These are phyloP conservation scores for Phalera bucephala DNA, from an alignment of 2,888 invertebrate genomes.

Conservation along the genomic window DNA sequence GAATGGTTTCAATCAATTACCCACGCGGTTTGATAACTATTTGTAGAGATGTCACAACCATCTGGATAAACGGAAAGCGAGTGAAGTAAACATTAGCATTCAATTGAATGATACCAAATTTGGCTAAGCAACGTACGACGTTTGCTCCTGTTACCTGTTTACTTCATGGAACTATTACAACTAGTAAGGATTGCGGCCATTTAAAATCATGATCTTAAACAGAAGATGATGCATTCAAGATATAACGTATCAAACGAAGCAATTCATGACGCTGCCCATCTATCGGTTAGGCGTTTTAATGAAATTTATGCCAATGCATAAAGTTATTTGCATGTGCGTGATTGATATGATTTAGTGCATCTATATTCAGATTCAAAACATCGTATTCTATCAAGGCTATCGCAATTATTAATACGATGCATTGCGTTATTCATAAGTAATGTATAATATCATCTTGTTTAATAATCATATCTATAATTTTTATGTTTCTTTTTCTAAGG, in stretches of 20 bases:
- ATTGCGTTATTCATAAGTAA: too few species aligned
- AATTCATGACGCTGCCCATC: conserved; percentile 21
- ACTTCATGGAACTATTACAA: not conserved
- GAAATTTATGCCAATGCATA: conserved; percentile 33
- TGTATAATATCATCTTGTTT: too few species aligned
- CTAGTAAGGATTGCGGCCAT: not conserved
- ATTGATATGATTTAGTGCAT: conserved; percentile 37
- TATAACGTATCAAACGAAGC: conserved; percentile 10
- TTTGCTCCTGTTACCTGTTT: too few species aligned
- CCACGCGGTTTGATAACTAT: conserved; percentile 16
- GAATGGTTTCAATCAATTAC: conserved; percentile 30
- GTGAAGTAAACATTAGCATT: too few species aligned
- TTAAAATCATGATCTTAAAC: conserved; percentile 1
- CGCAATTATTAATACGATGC: conserved; percentile 24
- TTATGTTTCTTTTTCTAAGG: too few species aligned
- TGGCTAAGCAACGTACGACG: too few species aligned
- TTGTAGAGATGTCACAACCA: conserved; percentile 2
- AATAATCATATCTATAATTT: too few species aligned
- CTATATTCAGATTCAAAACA: conserved; percentile 33
- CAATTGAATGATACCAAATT: too few species aligned
- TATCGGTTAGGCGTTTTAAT: conserved; percentile 27
- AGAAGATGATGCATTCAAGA: conserved; percentile 9
- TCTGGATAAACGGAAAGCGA: too few species aligned
- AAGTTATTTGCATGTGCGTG: conserved; percentile 38
- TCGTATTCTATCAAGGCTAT: conserved; percentile 31